These are phyloP conservation scores for Clarias laeviceps DNA, from an alignment of 2,797 vertebrate species.

Conservation along the genomic window DNA sequence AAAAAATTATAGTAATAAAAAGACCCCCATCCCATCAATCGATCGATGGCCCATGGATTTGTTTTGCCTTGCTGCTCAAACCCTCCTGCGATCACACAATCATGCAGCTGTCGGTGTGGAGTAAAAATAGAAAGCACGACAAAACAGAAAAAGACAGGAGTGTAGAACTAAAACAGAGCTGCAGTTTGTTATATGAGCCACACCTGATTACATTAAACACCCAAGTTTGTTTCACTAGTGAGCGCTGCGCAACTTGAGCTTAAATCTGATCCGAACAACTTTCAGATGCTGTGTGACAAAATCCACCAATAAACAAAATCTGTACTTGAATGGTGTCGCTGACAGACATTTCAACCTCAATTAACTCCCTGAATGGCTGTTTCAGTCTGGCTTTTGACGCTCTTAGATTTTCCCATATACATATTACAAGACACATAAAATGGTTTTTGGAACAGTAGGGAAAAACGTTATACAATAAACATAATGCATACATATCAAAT, in stretches of 20 bases:
- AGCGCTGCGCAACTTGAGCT: background rate
- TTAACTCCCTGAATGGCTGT: no score
- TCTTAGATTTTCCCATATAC: no score
- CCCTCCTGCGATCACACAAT: conserved; percentile 1
- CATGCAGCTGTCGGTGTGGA: background rate
- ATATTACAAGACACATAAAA: no score
- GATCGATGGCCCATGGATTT: conserved; percentile 1
- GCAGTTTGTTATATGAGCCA: background rate
- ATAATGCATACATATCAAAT: no score
- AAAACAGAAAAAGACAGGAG: background rate
- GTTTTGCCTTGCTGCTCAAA: background rate
- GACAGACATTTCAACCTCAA: no score
- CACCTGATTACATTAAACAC: background rate
- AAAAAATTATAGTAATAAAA: no score
- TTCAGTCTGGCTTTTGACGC: no score
- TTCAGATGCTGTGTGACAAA: background rate
- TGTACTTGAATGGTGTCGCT: no score
- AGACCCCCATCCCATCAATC: background rate
- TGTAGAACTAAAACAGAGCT: background rate
- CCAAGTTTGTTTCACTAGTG: background rate
- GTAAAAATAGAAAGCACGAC: conserved; percentile 8
- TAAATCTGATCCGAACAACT: background rate
- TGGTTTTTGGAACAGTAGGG: no score
- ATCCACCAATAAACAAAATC: background rate
- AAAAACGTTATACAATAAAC: no score